Base-by-base conservation (phyloP, 1,140 invertebrate genomes). In the Drosophila chauvacae region DNA sequence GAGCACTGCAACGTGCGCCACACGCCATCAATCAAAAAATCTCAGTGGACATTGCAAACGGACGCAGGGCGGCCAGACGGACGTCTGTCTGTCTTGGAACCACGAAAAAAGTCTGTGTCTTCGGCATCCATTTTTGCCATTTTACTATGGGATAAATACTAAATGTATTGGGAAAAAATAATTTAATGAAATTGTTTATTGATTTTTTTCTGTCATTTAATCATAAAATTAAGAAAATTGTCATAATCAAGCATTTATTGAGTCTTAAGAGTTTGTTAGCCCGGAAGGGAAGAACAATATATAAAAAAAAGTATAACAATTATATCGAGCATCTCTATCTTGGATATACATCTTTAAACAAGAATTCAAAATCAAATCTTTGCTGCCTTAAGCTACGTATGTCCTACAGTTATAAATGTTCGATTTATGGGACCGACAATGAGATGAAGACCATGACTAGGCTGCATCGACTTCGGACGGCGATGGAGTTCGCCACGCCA, bases 11-110 rank as follows among this genome's bases (percentile, higher is more conserved):
- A 76, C 78, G 80, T 80, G 84, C 70, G 53, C 48, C 60, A 84
- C 77, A 71, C 80, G 80, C 81, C 83, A 87, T 87, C 84, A 87
- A 87, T 87, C 83, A 87, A 73, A 77, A 76, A 88, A 88, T 70
- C 80, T 80, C 76, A 62, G 81, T 74, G 80, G 62, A 79, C 62
- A 77, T 51, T 77, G 64, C 57, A 70, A 58, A 62, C 33, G 39
- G 26, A 30, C 30, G 44, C 28, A 44, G 13, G 35, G 48, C 44
- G 63, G 76, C 76, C 61, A 71, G 69, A 50, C 48, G 48, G 69
- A 58, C 42, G 50, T 56, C 35, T 57, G 50, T 56, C 35, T 57
- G 68, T 73, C 69, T 72, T 33, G 66, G 55, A 23, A 42, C 28
- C 28, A 20, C 66, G 20, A 51, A 51, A 37, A 47, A 68, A 48